These are phyloP conservation scores for Homarus americanus DNA, from an alignment of 1,140 invertebrate species.

Conservation along the genomic window DNA sequence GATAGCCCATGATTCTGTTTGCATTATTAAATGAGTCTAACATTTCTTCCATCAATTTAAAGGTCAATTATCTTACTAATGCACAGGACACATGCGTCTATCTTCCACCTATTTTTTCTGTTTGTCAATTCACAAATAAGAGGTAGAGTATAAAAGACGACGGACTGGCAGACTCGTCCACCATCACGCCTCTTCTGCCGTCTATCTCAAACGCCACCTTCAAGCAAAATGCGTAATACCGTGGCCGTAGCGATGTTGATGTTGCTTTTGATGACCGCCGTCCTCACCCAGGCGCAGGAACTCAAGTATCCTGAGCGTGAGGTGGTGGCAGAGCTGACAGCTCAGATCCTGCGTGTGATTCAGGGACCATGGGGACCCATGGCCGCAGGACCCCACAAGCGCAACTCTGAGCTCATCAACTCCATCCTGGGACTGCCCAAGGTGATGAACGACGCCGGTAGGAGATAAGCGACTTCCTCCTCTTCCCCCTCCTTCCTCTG, in stretches of 20 bases:
- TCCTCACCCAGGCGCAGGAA: too few relatives aligned
- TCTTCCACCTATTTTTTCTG: too few relatives aligned
- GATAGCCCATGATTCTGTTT: too few relatives aligned
- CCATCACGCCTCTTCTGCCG: not conserved
- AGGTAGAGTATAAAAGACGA: not conserved
- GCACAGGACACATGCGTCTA: too few relatives aligned
- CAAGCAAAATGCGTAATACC: not conserved
- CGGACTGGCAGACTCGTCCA: not conserved
- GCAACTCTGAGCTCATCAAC: slow-evolving; percentile 87
- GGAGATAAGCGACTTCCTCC: slow-evolving; percentile 43
- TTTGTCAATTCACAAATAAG: too few relatives aligned
- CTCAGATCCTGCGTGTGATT: slow-evolving; percentile 58
- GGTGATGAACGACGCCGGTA: slow-evolving; percentile 85
- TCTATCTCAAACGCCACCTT: not conserved
- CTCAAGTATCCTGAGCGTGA: too few relatives aligned
- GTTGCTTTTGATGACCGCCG: too few relatives aligned
- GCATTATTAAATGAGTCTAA: too few relatives aligned
- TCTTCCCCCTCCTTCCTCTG: not conserved
- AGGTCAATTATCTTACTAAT: too few relatives aligned
- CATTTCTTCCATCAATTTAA: too few relatives aligned
- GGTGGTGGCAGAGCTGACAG: slow-evolving; percentile 56
- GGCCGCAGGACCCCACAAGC: slow-evolving; percentile 78
- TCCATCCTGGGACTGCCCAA: slow-evolving; percentile 85
- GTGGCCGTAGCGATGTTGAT: too few relatives aligned
- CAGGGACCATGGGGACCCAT: slow-evolving; percentile 36